phyloP scores from a whole-genome alignment of 2,888 invertebrate genomes.

The Panopea generosa region DNA sequence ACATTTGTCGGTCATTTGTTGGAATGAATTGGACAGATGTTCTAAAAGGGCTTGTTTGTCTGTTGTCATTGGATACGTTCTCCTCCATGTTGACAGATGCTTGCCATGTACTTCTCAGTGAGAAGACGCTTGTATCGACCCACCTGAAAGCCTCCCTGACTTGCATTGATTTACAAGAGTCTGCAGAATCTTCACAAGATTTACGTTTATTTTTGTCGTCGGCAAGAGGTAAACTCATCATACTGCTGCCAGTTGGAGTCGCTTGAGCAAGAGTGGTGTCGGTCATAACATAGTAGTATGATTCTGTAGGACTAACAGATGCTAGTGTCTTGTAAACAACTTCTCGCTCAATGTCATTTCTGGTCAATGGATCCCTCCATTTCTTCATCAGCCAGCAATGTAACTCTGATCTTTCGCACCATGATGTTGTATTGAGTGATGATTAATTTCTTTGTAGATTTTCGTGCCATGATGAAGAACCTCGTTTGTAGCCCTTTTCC shows the following conservation, averaged over 20 bases:
- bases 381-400: slow-evolving; percentile 34
- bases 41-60: slow-evolving; percentile 57
- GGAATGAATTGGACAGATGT: slow-evolving; percentile 46
- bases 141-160: slow-evolving; percentile 35
- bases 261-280: slow-evolving; percentile 46
- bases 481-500: slow-evolving; percentile 54
- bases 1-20: slow-evolving; percentile 56
- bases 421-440: slow-evolving; percentile 30
- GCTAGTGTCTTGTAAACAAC: slow-evolving; percentile 51
- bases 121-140: slow-evolving; percentile 49
- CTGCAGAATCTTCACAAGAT: slow-evolving; percentile 48
- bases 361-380: slow-evolving; percentile 48
- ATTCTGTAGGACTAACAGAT: slow-evolving; percentile 46
- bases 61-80: slow-evolving; percentile 44
- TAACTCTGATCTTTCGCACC: slow-evolving; percentile 40
- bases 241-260: slow-evolving; percentile 48
- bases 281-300: slow-evolving; percentile 55
- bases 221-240: slow-evolving; percentile 62
- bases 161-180: slow-evolving; percentile 29
- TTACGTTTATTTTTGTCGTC: slow-evolving; percentile 57
- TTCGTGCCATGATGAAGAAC: slow-evolving; percentile 39
- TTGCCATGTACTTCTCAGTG: slow-evolving; percentile 57
- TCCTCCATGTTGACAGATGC: slow-evolving; percentile 23
- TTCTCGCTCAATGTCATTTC: slow-evolving; percentile 58
- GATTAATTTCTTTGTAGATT: slow-evolving; percentile 57